Evolutionary conservation across 2,113 vertebrate species (phyloP).

Genomic region (Terrapene triunguis): DNA sequence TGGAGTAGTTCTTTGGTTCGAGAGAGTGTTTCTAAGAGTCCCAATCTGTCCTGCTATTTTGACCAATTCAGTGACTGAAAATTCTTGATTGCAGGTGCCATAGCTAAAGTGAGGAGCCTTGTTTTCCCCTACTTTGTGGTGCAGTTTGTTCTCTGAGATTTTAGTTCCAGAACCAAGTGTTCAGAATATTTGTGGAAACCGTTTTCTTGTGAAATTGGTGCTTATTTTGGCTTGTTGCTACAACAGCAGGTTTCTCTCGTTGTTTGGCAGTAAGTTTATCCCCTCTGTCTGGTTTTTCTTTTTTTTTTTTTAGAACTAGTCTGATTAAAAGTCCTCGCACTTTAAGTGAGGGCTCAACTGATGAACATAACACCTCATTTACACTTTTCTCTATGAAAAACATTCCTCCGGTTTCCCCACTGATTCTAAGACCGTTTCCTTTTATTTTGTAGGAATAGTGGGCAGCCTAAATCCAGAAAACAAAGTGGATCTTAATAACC

Average conservation of each 20-base stretch:
- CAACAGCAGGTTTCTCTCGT: not conserved
- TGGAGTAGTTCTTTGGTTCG: not conserved
- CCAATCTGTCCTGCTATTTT: not conserved
- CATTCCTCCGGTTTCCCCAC: not conserved
- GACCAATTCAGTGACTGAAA: not conserved
- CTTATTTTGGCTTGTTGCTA: not conserved
- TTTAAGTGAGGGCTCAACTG: not conserved
- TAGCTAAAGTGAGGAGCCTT: not conserved
- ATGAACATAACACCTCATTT: not conserved
- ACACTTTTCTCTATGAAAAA: not conserved
- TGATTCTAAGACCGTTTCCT: constrained; percentile 14
- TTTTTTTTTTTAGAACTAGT: not conserved
- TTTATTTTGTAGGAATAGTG: constrained; percentile 86
- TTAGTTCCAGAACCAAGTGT: not conserved
- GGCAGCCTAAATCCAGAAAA: constrained; percentile 92
- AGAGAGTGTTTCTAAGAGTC: not conserved
- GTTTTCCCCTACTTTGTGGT: not conserved
- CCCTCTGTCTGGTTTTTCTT: not conserved
- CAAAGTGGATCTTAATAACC: constrained; percentile 93
- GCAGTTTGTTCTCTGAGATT: not conserved
- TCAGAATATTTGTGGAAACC: not conserved
- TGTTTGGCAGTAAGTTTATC: not conserved
- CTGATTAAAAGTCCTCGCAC: not conserved
- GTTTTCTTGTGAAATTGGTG: not conserved
- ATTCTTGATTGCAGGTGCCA: not conserved